phyloP scores from a whole-genome alignment of 2,113 vertebrate species.

The Aptenodytes patagonicus region DNA sequence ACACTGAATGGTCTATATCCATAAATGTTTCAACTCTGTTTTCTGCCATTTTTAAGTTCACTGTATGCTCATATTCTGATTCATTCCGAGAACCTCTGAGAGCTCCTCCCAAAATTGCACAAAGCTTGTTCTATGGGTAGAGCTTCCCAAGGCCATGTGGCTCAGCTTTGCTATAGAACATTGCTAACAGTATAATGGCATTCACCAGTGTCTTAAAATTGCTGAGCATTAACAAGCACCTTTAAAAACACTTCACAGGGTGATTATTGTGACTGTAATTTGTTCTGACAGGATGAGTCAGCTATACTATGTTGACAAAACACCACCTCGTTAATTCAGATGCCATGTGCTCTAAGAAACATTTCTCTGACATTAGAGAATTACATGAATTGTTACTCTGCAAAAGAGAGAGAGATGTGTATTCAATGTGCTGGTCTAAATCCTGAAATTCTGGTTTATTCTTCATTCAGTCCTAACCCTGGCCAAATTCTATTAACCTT shows the following conservation, averaged over 20 bases:
- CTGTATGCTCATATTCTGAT: neutral
- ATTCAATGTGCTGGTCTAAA: neutral
- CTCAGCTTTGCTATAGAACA: conserved; percentile 23
- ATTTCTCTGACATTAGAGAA: neutral
- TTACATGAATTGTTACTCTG: neutral
- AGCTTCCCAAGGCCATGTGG: neutral
- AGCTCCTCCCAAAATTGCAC: neutral
- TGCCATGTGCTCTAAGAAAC: neutral
- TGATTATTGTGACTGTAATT: neutral
- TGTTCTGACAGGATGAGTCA: neutral
- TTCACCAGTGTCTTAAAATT: conserved; percentile 1
- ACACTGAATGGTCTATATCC: neutral
- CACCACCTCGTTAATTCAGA: neutral
- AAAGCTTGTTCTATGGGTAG: neutral
- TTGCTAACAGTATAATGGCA: neutral
- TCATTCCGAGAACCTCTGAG: neutral
- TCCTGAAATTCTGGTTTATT: neutral
- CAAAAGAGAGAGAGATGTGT: neutral
- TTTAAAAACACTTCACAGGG: neutral
- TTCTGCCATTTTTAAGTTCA: neutral
- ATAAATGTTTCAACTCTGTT: neutral
- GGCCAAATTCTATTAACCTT: neutral
- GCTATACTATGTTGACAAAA: neutral
- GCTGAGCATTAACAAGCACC: conserved; percentile 5
- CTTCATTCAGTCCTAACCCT: neutral